Base-by-base conservation (phyloP, 2,888 invertebrate genomes). In the Stegana nigrithorax region DNA sequence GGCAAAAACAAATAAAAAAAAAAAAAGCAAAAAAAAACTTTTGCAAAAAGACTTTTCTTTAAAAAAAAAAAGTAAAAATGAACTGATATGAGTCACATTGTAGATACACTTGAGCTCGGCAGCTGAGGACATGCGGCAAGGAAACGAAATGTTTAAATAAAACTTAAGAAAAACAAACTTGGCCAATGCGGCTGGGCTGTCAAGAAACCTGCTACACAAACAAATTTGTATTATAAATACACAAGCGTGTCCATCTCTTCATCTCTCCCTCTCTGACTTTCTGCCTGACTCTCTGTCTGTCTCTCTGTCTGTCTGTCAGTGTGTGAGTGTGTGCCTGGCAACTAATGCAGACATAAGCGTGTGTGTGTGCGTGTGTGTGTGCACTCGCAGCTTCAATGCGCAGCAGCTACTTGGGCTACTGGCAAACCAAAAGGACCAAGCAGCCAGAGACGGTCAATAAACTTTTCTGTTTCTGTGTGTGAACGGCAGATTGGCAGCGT, bases 361-460 rank as follows among this genome's bases (percentile, higher is more conserved):
- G 17, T 55, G 47, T 55, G 65, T 55, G 45, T 8, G 60, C 14
- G 29, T 36, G 53, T 10, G 10, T 19, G 47, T 47, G 51, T 45
- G n/a, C 60, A 23, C 25, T 60, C 26, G 12, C 56, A 32, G 14
- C 12, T 3, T 42, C 42, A 42, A 14, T 17, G 17, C n/a, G 42
- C 2, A 14, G 42, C 8, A n/a, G 42, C 42, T n/a, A 42, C 42
- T 42, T 42, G n/a, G n/a, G 21, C 47, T 12, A 47, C 17, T 47
- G 21, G 47, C n/a, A 47, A 47, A 47, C 50, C 36, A 27, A 39
- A n/a, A n/a, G n/a, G n/a, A 64, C 42, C 21, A 63, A 64, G 51
- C 59, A 10, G 47, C 62, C 67, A 66, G 60, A 66, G 64, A 63
- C 67, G 71, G 71, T 71, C 71, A 71, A 69, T 71, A 71, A 71